Evolutionary conservation across 2,797 vertebrate species (phyloP), one percentile per base, ranked within the genome.

Genomic region (Melanotaenia maccullochi): DNA sequence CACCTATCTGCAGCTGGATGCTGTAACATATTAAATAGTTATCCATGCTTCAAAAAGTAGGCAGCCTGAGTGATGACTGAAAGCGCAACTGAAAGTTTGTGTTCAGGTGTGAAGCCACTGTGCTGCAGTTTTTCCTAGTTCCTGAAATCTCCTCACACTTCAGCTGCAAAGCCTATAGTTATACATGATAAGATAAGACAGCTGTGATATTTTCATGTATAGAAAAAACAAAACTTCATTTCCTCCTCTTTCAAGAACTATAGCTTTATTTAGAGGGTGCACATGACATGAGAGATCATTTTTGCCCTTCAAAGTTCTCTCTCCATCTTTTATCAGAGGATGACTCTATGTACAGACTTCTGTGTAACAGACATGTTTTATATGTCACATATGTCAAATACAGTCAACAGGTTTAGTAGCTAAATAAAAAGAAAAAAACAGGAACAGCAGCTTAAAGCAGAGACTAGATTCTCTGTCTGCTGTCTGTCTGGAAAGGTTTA

Each of bases 61-160:
- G 25, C 2, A 0, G 47, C 64, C 57, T 28, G 47, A 24, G 33
- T 51, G 30, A 16, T 54, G 60, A 89, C 86, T 71, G 86, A 91
- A 92, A 93, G 78, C 49, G 67, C 18, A 49, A 89, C 88, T 67
- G 87, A 92, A 82, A 89, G 76, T 74, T 62, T 35, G 38, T 22
- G 2, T 58, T 84, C 63, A 81, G 83, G 73, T 71, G 78, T 30
- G 62, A 76, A 72, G 56, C 32, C 5, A 0, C 22, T 54, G 35
- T 14, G 42, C 72, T 67, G 49, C 35, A 63, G 13, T 60, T 49
- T 40, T 68, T 84, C 40, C 24, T 57, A 56, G 47, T 81, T 82
- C 32, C 58, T 78, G 35, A 80, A 62, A 81, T 28, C 0, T 66
- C 28, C 44, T 70, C 56, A 62, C 65, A 78, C 65, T 71, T 64